Evolutionary conservation across 2,888 invertebrate genomes (phyloP), one percentile per base, ranked within the genome.

Genomic region (Nemurella pictetii): DNA sequence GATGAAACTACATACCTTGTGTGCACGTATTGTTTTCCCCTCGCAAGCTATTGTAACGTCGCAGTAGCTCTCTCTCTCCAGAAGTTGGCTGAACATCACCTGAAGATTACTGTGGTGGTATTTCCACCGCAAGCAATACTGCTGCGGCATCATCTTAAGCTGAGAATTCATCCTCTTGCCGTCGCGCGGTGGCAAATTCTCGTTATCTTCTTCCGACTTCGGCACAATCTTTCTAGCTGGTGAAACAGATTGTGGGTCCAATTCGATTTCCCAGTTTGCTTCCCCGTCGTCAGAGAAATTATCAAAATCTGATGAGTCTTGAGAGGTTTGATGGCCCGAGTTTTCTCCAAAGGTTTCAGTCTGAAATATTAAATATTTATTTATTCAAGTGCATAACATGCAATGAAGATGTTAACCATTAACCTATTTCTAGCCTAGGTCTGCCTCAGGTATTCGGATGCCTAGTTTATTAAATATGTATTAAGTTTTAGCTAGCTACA

Each of bases 101-200:
- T 96, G 96, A 87, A 97, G 93, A 90, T 97, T 97, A 87, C 95
- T 95, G 91, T 97, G 96, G 91, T 97, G 97, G 91, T 97, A 96
- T 89, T 97, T 97, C 97, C 97, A 97, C 91, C 97, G 92, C 88
- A 97, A 92, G 90, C 97, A 97, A 92, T 97, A 97, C 91, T 97
- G 97, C 91, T 97, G 97, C 85, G 96, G 95, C 91, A 94, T 92
- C 95, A 96, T 95, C 90, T 91, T 87, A 26, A 85, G 86, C 27
- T 86, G 86, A 35, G 85, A 85, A 81, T 85, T 86, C 86, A 86
- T 86, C 27, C 81, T 83, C 15, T 78, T 74, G 29, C 55, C 55
- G 12, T 81, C 36, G 0, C 25, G 27, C 28, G 32, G 0, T 55
- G 28, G 29, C 20, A 30, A 35, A 55, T 55, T 55, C 55, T 55